Percentiles rank a stretch among this genome's conserved stretches.
phyloP scores from a whole-genome alignment of 2,113 vertebrate species.

The Turdus rufiventris region DNA sequence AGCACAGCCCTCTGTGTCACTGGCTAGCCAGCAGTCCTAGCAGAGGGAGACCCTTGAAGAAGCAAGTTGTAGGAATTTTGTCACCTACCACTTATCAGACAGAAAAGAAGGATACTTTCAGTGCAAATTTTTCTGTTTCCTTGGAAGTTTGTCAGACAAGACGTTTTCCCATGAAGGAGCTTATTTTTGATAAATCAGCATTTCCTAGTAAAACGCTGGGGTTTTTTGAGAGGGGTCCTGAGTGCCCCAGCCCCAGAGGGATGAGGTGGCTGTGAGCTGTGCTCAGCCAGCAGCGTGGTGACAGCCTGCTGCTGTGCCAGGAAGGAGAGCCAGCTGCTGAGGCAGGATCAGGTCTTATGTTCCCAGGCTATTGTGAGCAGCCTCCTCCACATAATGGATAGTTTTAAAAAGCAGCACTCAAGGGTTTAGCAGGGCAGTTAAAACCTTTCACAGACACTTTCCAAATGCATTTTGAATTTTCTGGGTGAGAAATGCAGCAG shows the following conservation, averaged over 20 bases:
- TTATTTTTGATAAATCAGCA: neutral
- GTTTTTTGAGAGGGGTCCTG: neutral
- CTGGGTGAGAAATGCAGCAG: slow-evolving; percentile 37
- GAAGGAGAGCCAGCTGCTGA: slow-evolving; percentile 59
- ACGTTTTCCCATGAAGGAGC: neutral
- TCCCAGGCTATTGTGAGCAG: slow-evolving; percentile 33
- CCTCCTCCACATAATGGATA: slow-evolving; percentile 38
- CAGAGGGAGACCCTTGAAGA: neutral
- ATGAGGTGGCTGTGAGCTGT: neutral
- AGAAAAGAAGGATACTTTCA: neutral
- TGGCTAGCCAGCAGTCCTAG: neutral
- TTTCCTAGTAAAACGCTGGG: neutral
- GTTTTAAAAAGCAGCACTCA: slow-evolving; percentile 40
- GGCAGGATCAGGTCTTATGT: neutral
- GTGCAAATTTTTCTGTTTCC: neutral
- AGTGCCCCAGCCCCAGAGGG: neutral
- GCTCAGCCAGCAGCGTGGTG: neutral
- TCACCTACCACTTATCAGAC: neutral
- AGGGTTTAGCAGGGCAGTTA: neutral
- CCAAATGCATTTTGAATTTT: slow-evolving; percentile 34
- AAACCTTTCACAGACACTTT: slow-evolving; percentile 51
- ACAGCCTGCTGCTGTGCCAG: slow-evolving; percentile 24
- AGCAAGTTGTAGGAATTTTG: neutral
- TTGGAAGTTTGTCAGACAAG: neutral
- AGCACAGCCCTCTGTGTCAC: neutral